A percentile compares a stretch with the other conserved stretches of the same genome.
Evolutionary conservation across 2,797 vertebrate genomes (phyloP).

Genomic region (Emys orbicularis): DNA sequence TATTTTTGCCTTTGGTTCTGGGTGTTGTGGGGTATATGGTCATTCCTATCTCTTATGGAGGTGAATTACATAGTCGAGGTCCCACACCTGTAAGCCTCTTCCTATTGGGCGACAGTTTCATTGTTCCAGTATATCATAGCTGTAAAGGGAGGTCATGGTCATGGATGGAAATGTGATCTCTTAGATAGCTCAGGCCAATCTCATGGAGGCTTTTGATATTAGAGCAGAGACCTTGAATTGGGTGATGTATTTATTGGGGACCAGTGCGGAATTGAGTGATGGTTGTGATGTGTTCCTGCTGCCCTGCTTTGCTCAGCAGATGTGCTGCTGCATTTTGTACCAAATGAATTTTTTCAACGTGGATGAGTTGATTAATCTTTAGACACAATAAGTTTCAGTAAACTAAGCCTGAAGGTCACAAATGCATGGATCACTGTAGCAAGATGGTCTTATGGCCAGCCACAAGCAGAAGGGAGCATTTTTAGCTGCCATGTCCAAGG

Average conservation of each 20-base stretch:
- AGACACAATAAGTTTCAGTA: not conserved
- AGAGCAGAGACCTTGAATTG: not conserved
- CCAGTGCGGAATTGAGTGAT: not conserved
- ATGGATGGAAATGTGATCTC: not conserved
- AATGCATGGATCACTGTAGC: not conserved
- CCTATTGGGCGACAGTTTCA: not conserved
- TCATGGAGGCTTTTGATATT: not conserved
- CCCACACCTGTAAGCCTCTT: not conserved
- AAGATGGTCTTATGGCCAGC: not conserved
- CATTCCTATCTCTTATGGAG: not conserved
- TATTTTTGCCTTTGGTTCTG: not conserved
- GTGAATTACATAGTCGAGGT: not conserved
- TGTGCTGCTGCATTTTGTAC: not conserved
- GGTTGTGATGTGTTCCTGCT: not conserved
- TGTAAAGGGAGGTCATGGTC: not conserved
- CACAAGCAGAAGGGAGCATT: not conserved
- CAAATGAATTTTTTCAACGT: not conserved
- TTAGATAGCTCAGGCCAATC: not conserved
- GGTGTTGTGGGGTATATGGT: not conserved
- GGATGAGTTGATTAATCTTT: not conserved
- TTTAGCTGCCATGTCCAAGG: not conserved
- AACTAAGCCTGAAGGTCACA: not conserved
- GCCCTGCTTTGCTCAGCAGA: not conserved
- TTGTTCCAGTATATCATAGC: not conserved
- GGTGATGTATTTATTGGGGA: not conserved